Evolutionary conservation across 1,140 invertebrate genomes (phyloP).

Genomic region (Dreissena rostriformis): DNA sequence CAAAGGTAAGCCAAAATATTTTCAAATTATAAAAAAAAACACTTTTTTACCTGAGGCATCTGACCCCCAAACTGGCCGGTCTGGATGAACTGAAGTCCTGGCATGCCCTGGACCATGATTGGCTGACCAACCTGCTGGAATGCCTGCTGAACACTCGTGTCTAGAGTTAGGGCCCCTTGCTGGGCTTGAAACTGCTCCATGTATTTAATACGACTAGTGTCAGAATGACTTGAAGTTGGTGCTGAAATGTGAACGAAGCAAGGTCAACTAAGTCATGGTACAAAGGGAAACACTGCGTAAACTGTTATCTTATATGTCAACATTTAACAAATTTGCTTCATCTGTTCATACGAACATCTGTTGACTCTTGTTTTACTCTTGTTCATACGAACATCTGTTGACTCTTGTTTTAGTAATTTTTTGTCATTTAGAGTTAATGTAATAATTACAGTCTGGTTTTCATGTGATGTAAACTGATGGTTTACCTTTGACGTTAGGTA

Average conservation of each 20-base stretch:
- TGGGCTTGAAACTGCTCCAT: constrained; percentile 50
- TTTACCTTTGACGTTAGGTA: too few species aligned
- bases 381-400: too few species aligned
- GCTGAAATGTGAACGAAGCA: not conserved
- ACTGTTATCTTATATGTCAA: too few species aligned
- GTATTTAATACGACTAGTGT: not conserved
- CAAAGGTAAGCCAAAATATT: too few species aligned
- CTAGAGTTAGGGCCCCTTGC: constrained; percentile 43
- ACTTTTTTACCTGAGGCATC: constrained; percentile 26
- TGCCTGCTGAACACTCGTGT: constrained; percentile 64
- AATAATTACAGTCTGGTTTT: too few species aligned
- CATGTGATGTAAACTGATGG: too few species aligned
- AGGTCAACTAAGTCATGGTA: not conserved
- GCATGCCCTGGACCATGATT: constrained; percentile 51
- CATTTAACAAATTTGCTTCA: too few species aligned
- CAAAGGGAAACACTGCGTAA: not conserved
- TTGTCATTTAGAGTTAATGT: too few species aligned
- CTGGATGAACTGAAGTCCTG: constrained; percentile 54
- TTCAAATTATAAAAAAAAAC: too few species aligned
- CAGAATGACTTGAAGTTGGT: not conserved
- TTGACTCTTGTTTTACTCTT: too few species aligned
- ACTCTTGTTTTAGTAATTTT: too few species aligned
- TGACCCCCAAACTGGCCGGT: constrained; percentile 52
- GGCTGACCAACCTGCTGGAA: constrained; percentile 60
- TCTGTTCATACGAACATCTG: too few species aligned